Evolutionary conservation across 2,797 vertebrate genomes (phyloP), one percentile per base, ranked within the genome.

Genomic region (Cirrhinus molitorella): DNA sequence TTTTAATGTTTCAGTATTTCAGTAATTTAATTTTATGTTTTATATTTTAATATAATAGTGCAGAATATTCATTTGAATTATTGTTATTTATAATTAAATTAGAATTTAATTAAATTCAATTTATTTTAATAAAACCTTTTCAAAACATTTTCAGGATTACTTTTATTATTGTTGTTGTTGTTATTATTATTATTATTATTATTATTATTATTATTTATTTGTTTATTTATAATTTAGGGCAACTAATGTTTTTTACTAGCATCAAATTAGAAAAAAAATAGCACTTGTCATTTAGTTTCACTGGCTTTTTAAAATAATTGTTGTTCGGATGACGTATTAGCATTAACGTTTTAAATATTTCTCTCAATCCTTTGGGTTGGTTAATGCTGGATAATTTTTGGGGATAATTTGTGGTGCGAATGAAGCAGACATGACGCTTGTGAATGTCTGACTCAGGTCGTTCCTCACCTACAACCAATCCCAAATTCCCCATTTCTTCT

Each of bases 391-490:
- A 28, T n/a, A 1, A 7, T 55, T 45, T 19, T 34, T 81, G 19
- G 7, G 40, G 31, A 45, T 4, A 25, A 34, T 34, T 34, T 34
- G 13, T 61, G 67, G 11, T 72, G 13, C 9, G 7, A 19, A 40
- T 74, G 43, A 59, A 61, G 14, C 67, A 23, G 0, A 5, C 0
- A 5, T 43, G 80, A 51, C 5, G 4, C 19, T 73, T 81, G 19
- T 81, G 43, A 82, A 75, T 75, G 61, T 65, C 57, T 81, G 71
- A 82, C 57, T 81, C 28, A 51, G 1, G 21, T 55, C 23, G 0
- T 13, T n/a, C 5, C 47, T 40, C 47, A 0, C 70, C 45, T 49
- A 61, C 8, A 34, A 19, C 28, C 57, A 43, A 67, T 75, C 47
- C n/a, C 23, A 45, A 16, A 43, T 31, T 37, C 75, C 16, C 61